These are phyloP conservation scores for Chrysolina haemoptera DNA, from an alignment of 2,888 invertebrate genomes.

Conservation along the genomic window DNA sequence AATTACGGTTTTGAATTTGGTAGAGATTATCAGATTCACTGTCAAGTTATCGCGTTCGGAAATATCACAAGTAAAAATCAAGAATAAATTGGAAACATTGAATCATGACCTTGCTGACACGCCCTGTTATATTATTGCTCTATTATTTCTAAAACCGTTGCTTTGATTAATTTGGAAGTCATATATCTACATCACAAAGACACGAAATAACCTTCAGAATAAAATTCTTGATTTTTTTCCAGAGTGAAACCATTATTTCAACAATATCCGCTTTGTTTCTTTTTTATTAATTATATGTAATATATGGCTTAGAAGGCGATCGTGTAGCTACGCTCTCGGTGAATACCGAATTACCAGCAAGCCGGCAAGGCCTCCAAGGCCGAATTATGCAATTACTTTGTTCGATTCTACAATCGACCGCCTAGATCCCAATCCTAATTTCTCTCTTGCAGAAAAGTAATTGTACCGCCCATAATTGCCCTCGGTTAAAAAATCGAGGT, in stretches of 20 bases:
- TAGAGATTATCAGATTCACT: background rate
- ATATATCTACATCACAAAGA: constrained; percentile 5
- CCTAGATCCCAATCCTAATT: constrained; percentile 20
- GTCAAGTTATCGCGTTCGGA: background rate
- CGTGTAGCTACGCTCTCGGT: constrained; percentile 3
- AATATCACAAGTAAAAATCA: background rate
- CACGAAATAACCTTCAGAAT: background rate
- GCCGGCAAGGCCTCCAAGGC: constrained; percentile 16
- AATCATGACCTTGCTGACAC: background rate
- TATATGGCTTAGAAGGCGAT: constrained; percentile 18
- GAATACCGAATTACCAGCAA: constrained; percentile 19
- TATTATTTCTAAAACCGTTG: background rate
- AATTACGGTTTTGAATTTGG: background rate
- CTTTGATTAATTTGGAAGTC: background rate
- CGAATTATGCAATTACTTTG: constrained; percentile 19
- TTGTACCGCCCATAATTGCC: constrained; percentile 11
- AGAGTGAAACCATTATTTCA: constrained; percentile 16
- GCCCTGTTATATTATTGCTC: background rate
- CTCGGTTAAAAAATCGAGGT: constrained; percentile 13
- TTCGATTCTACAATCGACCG: constrained; percentile 14
- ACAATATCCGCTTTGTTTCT: constrained; percentile 20
- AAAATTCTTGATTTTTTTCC: constrained; percentile 2
- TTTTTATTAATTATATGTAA: constrained; percentile 21
- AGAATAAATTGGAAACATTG: constrained; percentile 2
- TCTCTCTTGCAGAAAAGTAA: constrained; percentile 21